Evolutionary conservation across 2,888 invertebrate genomes (phyloP).

Genomic region (Papilio gigon): DNA sequence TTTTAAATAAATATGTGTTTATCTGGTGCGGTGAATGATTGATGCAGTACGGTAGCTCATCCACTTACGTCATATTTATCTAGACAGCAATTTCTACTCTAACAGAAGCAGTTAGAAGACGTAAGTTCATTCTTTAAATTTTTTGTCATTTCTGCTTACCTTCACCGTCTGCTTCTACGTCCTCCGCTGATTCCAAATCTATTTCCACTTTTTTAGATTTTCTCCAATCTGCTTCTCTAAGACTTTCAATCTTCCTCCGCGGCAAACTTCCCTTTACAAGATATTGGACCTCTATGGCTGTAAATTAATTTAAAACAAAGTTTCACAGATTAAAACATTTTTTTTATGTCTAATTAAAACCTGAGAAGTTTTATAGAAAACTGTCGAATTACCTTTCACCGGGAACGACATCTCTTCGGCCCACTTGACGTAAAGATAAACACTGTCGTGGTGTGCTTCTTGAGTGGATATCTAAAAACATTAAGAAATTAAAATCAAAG

Average conservation of each 20-base stretch:
- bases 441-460: slow-evolving; percentile 44
- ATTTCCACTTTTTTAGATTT: slow-evolving; percentile 45
- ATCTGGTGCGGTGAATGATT: too few relatives aligned
- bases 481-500: not conserved
- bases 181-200: slow-evolving; percentile 44
- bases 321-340: not conserved
- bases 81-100: too few relatives aligned
- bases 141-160: slow-evolving; percentile 42
- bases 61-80: too few relatives aligned
- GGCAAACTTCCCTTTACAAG: slow-evolving; percentile 39
- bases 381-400: slow-evolving; percentile 53
- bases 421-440: slow-evolving; percentile 59
- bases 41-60: too few relatives aligned
- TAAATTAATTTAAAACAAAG: slow-evolving; percentile 24
- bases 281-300: slow-evolving; percentile 47
- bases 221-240: slow-evolving; percentile 57
- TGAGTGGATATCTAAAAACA: slow-evolving; percentile 53
- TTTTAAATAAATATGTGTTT: too few relatives aligned
- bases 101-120: too few relatives aligned
- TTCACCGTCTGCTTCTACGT: slow-evolving; percentile 42
- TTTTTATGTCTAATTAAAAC: not conserved
- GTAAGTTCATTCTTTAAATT: not conserved
- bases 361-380: not conserved
- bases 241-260: slow-evolving; percentile 44
- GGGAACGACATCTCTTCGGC: slow-evolving; percentile 55